Evolutionary conservation across 2,888 invertebrate species (phyloP).

Genomic region (Lithosia quadra): DNA sequence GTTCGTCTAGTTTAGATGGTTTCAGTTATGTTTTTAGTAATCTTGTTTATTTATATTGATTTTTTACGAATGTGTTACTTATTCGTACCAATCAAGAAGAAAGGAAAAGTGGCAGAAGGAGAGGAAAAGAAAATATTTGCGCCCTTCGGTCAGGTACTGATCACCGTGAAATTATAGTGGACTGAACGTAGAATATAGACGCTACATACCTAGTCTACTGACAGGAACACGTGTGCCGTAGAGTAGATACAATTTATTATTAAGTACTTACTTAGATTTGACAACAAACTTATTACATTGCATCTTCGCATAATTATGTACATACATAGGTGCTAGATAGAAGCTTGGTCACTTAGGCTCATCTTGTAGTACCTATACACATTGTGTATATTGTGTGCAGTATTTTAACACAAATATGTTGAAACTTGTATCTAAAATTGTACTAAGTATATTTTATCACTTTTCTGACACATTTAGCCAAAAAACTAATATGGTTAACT

Average conservation of each 20-base stretch:
- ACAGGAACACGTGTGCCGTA: slow-evolving; percentile 24
- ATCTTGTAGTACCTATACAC: background rate
- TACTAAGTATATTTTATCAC: too few relatives aligned
- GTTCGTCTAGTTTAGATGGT: background rate
- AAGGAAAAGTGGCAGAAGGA: slow-evolving; percentile 93
- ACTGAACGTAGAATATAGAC: slow-evolving; percentile 41
- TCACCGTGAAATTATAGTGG: slow-evolving; percentile 42
- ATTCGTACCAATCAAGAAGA: slow-evolving; percentile 77
- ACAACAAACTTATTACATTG: background rate
- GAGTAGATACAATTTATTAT: slow-evolving; percentile 17
- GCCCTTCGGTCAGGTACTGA: slow-evolving; percentile 92
- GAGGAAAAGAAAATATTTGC: slow-evolving; percentile 92
- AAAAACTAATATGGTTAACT: too few relatives aligned
- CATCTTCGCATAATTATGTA: slow-evolving; percentile 1
- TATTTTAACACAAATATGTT: too few relatives aligned
- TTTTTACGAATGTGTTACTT: slow-evolving; percentile 48
- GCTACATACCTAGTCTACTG: slow-evolving; percentile 29
- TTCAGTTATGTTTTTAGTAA: slow-evolving; percentile 14
- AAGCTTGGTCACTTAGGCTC: background rate
- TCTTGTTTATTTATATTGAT: slow-evolving; percentile 38
- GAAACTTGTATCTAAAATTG: too few relatives aligned
- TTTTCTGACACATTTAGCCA: background rate
- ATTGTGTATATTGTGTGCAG: background rate
- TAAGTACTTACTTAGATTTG: slow-evolving; percentile 1
- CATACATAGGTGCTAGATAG: background rate